Base-by-base conservation (phyloP, 2,113 vertebrate species). In the Tenebrosternarchus preto region DNA sequence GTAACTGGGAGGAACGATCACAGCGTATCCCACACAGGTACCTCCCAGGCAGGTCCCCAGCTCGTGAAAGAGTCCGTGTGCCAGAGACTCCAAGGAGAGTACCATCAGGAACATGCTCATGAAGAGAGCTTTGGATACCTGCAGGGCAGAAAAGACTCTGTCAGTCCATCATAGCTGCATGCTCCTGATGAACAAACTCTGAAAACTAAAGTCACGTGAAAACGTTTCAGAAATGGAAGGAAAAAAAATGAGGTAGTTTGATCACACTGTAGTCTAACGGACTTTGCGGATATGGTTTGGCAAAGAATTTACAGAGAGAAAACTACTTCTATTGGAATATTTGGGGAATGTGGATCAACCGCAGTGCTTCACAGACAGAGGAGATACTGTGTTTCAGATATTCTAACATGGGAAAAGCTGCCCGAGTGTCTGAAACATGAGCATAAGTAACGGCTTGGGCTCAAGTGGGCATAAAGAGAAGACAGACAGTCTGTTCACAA, bases 1-100 rank as follows among this genome's bases (percentile, higher is more conserved):
- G 79, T 96, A 99, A 81, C 93, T 94, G 33, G 96, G 98, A 29
- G 98, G 97, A 89, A 98, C 93, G 75, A 99, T 95, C 87, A 99
- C 88, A 5, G 97, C 97, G 81, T 98, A 99, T 72, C 97, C 98
- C 29, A 97, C 94, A 31, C 95, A 98, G 0, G 98, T 99, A 86
- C 98, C 98, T 88, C 98, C 97, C 86, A 99, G 90, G 87, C 96
- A 96, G 89, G 88, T 95, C 66, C 97, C 97, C 73, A 99, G 85
- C 84, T 99, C 97, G 78, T 96, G 95, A 87, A 99, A 99, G 70
- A 99, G 92, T 2, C 96, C 93, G 59, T 97, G 94, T 71, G 94
- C 92, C 92, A 99, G 93, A 33, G 97, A 98, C 90, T 99, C 98
- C 92, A 99, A 83, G 2, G 97, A 95, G 27, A 99, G 91, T 80